Evolutionary conservation across 2,888 invertebrate species (phyloP), one percentile per base, ranked within the genome.

Genomic region (Drosophila algonquin): DNA sequence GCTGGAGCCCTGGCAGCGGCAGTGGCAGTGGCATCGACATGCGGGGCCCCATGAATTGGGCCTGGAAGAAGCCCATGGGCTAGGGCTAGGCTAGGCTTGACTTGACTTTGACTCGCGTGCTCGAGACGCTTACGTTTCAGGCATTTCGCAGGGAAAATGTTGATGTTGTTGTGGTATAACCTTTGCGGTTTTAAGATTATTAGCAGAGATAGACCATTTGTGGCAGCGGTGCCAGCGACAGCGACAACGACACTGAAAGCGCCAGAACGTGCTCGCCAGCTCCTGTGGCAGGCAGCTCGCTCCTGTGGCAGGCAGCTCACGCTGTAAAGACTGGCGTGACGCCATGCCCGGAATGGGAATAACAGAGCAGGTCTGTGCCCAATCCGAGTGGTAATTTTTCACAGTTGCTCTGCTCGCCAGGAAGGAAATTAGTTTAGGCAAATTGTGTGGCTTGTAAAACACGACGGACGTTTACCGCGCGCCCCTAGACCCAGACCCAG

Each of bases 361-460:
- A 45, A 32, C 46, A 45, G 55, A 16, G 46, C 14, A 14, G 45
- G 27, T 14, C 30, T 44, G 52, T 14, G 18, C 75, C 48, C 79
- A 63, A 77, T 72, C 75, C 67, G 72, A 54, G 56, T 60, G 64
- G 84, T 67, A 75, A 88, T 88, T 85, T 89, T 86, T 83, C 78
- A 83, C 86, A 74, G 73, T 77, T 73, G 74, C 72, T 55, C 61
- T 53, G 56, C 73, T 44, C 14, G 60, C 35, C 73, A 72, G 87
- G 75, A 83, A 87, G 90, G 90, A 91, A 91, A 91, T 90, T 90
- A 91, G 90, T 85, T 91, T 89, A 89, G 89, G 86, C 91, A 90
- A 91, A 90, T 91, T 90, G 90, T 90, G 91, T 81, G 86, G 79
- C 82, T 76, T 81, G 77, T 81, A 76, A 77, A 89, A 90, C 90